Evolutionary conservation across 2,888 invertebrate species (phyloP), one percentile per base, ranked within the genome.

Genomic region (Elgonia sp.): DNA sequence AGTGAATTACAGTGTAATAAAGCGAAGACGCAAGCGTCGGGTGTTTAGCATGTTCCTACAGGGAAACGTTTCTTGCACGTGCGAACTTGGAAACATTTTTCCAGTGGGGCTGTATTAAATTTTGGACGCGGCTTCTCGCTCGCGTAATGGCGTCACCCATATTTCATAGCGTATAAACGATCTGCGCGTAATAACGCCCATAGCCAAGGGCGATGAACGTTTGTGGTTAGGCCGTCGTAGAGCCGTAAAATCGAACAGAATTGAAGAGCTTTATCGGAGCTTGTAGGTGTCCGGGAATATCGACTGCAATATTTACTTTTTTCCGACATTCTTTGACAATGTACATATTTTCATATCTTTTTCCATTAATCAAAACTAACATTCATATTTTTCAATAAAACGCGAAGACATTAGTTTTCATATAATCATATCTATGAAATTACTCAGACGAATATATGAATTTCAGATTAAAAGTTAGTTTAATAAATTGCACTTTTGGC

Each of bases 211-310:
- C 84, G 60, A 84, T 75, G 70, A 88, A 82, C 70, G 72, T 81
- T 84, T 76, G 84, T 75, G 84, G 81, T 76, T 76, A 81, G 67
- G 76, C 39, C 57, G 77, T 82, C 77, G 87, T 29, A 46, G 57
- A 75, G 53, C 67, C 81, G 76, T 84, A 72, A 84, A 84, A 88
- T 88, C 82, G 81, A 84, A 76, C 81, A 18, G 55, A 84, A 84
- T 83, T 79, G 75, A 76, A 75, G 81, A 72, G 84, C 63, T 80
- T 81, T 72, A 81, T 80, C 69, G 21, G 50, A 16, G 53, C 39
- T 81, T 39, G 65, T 57, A 81, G 39, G 40, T 73, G 55, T 77
- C 55, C 20, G 37, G 50, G 20, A 53, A 79, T 63, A 70, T 63
- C 21, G 57, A 8, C 37, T 62, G 39, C 46, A 69, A 67, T 67